phyloP scores from a whole-genome alignment of 2,888 invertebrate genomes.

The Fragum fragum region DNA sequence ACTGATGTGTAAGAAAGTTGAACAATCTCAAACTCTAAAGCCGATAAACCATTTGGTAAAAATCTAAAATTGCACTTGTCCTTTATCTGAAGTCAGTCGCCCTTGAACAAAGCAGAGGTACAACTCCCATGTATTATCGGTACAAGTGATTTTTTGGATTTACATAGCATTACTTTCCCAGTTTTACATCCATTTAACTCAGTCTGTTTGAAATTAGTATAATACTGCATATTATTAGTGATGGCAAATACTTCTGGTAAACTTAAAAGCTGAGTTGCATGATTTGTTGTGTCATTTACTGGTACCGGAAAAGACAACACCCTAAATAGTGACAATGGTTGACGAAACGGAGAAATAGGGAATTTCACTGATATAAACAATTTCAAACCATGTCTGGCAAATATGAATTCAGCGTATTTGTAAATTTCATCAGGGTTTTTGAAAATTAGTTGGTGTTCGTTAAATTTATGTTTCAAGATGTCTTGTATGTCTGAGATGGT shows the following conservation, averaged over 20 bases:
- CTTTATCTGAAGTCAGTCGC: slow-evolving; percentile 28
- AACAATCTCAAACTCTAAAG: neutral
- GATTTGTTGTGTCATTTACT: slow-evolving; percentile 32
- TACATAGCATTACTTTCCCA: neutral
- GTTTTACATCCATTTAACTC: slow-evolving; percentile 1
- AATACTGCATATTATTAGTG: slow-evolving; percentile 18
- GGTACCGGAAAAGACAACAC: slow-evolving; percentile 38
- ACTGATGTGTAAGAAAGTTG: slow-evolving; percentile 21
- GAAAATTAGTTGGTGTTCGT: slow-evolving; percentile 33
- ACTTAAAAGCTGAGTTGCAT: slow-evolving; percentile 48
- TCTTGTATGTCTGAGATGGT: slow-evolving; percentile 30
- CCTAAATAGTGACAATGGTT: slow-evolving; percentile 31
- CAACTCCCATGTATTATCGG: slow-evolving; percentile 18
- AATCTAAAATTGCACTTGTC: slow-evolving; percentile 35
- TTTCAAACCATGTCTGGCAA: slow-evolving; percentile 35
- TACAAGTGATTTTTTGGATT: slow-evolving; percentile 8
- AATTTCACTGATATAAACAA: slow-evolving; percentile 47
- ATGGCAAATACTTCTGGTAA: slow-evolving; percentile 16
- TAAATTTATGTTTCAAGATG: slow-evolving; percentile 39
- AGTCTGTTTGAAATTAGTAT: neutral
- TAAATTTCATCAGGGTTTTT: slow-evolving; percentile 23
- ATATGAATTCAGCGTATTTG: slow-evolving; percentile 23
- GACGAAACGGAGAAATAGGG: slow-evolving; percentile 32
- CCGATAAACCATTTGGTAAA: slow-evolving; percentile 10
- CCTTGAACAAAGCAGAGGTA: slow-evolving; percentile 28